phyloP scores from a whole-genome alignment of 2,113 vertebrate species.

The Tenrec ecaudatus region DNA sequence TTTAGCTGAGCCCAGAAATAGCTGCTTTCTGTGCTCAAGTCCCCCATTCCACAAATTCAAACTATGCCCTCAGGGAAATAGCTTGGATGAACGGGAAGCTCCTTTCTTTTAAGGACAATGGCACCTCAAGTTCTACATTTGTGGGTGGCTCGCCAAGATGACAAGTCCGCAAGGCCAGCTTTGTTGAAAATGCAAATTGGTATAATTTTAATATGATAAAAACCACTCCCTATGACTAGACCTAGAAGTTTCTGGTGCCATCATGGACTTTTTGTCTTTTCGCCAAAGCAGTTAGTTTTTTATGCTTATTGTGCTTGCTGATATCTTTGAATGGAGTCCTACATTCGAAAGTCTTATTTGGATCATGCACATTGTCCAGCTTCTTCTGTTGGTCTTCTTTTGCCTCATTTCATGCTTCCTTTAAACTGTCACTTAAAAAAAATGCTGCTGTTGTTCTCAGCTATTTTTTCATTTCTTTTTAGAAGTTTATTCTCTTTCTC shows the following conservation, averaged over 20 bases:
- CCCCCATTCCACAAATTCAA: neutral
- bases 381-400: neutral
- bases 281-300: constrained; percentile 14
- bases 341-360: neutral
- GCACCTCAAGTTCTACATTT: neutral
- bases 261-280: neutral
- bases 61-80: neutral
- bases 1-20: neutral
- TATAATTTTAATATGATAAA: neutral
- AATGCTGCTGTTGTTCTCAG: constrained; percentile 1
- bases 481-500: neutral
- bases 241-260: neutral
- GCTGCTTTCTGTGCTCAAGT: too few species aligned
- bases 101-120: neutral
- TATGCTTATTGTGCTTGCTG: neutral
- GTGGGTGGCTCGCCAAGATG: neutral
- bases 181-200: neutral
- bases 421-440: neutral
- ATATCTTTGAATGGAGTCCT: neutral
- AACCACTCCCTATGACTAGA: neutral
- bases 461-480: neutral
- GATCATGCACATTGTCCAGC: neutral
- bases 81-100: neutral
- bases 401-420: neutral
- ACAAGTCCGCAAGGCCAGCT: neutral